These are phyloP conservation scores for Apantesis nais DNA, from an alignment of 2,888 invertebrate species.

Conservation along the genomic window DNA sequence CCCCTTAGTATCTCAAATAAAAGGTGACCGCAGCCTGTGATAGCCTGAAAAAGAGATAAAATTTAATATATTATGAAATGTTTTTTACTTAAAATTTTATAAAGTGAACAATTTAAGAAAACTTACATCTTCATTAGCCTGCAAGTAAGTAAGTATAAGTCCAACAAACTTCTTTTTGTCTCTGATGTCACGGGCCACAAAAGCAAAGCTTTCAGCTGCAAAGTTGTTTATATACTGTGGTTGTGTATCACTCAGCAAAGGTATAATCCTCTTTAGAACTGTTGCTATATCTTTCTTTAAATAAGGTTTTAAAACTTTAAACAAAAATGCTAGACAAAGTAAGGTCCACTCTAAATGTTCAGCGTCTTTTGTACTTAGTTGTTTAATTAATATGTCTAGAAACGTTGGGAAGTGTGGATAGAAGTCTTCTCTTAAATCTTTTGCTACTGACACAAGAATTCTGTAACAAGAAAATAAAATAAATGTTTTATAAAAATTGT, in stretches of 20 bases:
- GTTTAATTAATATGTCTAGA: slow-evolving; percentile 89
- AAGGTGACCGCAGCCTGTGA: slow-evolving; percentile 93
- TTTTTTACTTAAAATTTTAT: not conserved
- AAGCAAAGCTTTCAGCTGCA: slow-evolving; percentile 98
- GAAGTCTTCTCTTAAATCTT: slow-evolving; percentile 95
- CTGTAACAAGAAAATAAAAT: slow-evolving; percentile 78
- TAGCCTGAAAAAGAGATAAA: slow-evolving; percentile 83
- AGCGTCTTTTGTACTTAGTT: slow-evolving; percentile 91
- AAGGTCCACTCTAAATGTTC: slow-evolving; percentile 95
- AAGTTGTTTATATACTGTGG: slow-evolving; percentile 95
- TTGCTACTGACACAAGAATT: slow-evolving; percentile 92
- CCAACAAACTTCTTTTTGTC: slow-evolving; percentile 91
- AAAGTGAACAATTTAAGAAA: not conserved
- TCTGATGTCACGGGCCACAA: slow-evolving; percentile 95
- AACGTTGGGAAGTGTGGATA: slow-evolving; percentile 93
- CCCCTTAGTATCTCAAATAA: slow-evolving; percentile 96
- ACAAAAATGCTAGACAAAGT: slow-evolving; percentile 94
- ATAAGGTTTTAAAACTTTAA: slow-evolving; percentile 94
- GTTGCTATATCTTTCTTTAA: slow-evolving; percentile 91
- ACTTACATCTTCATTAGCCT: slow-evolving; percentile 89
- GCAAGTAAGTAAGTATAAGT: slow-evolving; percentile 88
- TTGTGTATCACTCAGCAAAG: slow-evolving; percentile 91
- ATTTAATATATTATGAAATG: not conserved
- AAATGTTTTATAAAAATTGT: no score
- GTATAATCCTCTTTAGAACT: slow-evolving; percentile 90